Conservation (phyloP, 92 coral and sea anemone genomes). For the Zoanthus solanderi region DNA sequence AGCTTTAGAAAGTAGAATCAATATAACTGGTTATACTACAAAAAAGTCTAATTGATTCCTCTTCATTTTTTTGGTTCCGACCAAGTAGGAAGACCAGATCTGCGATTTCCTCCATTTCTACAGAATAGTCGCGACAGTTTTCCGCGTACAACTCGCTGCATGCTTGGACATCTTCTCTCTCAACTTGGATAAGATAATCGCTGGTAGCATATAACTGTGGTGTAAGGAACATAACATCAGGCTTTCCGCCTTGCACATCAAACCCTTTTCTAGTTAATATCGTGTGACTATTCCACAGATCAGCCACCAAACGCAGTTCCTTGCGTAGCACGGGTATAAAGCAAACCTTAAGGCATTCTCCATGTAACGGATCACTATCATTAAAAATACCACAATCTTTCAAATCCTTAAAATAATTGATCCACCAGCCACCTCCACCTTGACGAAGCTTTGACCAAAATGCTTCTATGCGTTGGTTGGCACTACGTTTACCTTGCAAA, state of each 20-base stretch:
- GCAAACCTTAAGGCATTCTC: slow-evolving; percentile 34
- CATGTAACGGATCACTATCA: slow-evolving; percentile 15
- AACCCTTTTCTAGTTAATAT: slow-evolving; percentile 56
- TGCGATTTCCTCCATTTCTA: too few relatives aligned
- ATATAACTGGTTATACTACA: too few relatives aligned
- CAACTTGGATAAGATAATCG: too few relatives aligned
- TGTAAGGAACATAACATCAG: slow-evolving; percentile 61
- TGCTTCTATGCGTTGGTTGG: slow-evolving; percentile 65
- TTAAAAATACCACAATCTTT: slow-evolving; percentile 45
- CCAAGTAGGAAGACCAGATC: too few relatives aligned
- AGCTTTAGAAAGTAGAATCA: too few relatives aligned
- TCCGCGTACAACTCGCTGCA: too few relatives aligned
- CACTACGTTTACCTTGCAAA: slow-evolving; percentile 56
- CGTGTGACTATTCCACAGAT: slow-evolving; percentile 69
- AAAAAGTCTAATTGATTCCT: too few relatives aligned
- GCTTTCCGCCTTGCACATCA: slow-evolving; percentile 66
- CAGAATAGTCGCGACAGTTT: too few relatives aligned
- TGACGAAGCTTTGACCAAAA: slow-evolving; percentile 61
- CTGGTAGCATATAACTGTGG: too few relatives aligned
- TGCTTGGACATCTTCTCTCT: too few relatives aligned
- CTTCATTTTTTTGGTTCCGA: too few relatives aligned
- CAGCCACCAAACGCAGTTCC: slow-evolving; percentile 51
- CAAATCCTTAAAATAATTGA: slow-evolving; percentile 1
- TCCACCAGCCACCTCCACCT: slow-evolving; percentile 63
- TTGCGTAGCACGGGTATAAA: slow-evolving; percentile 62